Base-by-base conservation (phyloP, 2,888 invertebrate species). In the Drosophila melanosoma region DNA sequence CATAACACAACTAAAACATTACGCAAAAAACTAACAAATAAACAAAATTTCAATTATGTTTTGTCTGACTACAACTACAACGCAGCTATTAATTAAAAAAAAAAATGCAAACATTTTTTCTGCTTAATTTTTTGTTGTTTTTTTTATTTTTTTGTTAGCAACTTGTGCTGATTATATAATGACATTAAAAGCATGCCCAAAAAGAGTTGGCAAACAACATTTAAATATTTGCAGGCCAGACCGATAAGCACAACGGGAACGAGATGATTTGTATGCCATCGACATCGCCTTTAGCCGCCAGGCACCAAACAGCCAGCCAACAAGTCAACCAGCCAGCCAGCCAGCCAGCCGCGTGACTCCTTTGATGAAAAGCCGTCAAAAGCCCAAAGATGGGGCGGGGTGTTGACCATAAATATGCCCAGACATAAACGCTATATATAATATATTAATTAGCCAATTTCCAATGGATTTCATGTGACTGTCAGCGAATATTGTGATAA, bases 131-230 rank as follows among this genome's bases (percentile, higher is more conserved):
- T 26, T 56, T 51, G 33, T 68, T 71, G 63, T 26, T 52, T 67
- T 84, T 70, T 73, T 71, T 68, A 69, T 60, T 26, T 45, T 67
- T 84, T 72, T 73, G 70, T 74, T 61, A 51, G 79, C 71, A 87
- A 90, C 86, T 87, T 89, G 89, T 82, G 90, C 89, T 90, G 90
- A 75, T 87, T 90, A 76, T 82, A 75, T 90, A 87, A 87, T 87
- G 90, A 78, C 87, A 90, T 76, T 75, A 86, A 89, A 88, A 88
- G 83, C 85, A 89, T 90, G 82, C 49, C 71, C 74, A 86, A 76
- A 74, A 76, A n/a, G 48, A 63, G 42, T 57, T 59, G 62, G 45
- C 78, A 73, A 74, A 65, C 67, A 81, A 82, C 70, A 84, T 87
- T 87, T 74, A 80, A 82, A 79, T 89, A 83, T 81, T 65, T 73